Evolutionary conservation across 1,140 invertebrate genomes (phyloP).

Genomic region (Riptortus pedestris): DNA sequence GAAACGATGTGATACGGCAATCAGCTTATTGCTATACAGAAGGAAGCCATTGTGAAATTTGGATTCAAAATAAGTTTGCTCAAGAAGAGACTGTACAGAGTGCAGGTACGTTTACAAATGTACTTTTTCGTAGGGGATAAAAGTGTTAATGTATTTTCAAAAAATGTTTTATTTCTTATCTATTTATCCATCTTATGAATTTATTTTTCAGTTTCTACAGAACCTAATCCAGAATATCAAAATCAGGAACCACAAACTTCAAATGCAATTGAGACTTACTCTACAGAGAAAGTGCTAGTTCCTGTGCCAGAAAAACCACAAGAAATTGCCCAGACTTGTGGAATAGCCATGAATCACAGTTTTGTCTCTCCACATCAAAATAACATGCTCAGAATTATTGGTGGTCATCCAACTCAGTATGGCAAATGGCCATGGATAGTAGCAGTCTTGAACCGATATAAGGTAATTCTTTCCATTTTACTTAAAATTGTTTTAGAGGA

Average conservation of each 20-base stretch:
- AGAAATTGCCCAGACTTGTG: neutral
- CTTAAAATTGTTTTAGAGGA: neutral
- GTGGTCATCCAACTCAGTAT: slow-evolving; percentile 60
- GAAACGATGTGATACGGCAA: slow-evolving; percentile 60
- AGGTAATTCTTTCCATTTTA: slow-evolving; percentile 39
- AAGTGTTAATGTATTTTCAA: no score
- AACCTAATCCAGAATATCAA: neutral
- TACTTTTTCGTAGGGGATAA: no score
- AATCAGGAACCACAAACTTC: neutral
- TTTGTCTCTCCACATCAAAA: neutral
- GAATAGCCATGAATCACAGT: neutral
- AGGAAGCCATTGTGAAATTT: slow-evolving; percentile 64
- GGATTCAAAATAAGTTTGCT: slow-evolving; percentile 43
- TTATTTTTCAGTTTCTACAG: neutral
- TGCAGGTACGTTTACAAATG: no score
- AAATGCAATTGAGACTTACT: neutral
- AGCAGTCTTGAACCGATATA: slow-evolving; percentile 70
- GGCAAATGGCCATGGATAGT: slow-evolving; percentile 92
- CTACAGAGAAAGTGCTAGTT: neutral
- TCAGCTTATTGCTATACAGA: slow-evolving; percentile 75
- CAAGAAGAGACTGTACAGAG: no score
- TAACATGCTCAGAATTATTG: slow-evolving; percentile 66
- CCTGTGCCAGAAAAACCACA: neutral
- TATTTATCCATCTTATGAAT: neutral
- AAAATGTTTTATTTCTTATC: neutral